phyloP scores from a whole-genome alignment of 2,797 vertebrate species.

The Orientallactaga sibirica region DNA sequence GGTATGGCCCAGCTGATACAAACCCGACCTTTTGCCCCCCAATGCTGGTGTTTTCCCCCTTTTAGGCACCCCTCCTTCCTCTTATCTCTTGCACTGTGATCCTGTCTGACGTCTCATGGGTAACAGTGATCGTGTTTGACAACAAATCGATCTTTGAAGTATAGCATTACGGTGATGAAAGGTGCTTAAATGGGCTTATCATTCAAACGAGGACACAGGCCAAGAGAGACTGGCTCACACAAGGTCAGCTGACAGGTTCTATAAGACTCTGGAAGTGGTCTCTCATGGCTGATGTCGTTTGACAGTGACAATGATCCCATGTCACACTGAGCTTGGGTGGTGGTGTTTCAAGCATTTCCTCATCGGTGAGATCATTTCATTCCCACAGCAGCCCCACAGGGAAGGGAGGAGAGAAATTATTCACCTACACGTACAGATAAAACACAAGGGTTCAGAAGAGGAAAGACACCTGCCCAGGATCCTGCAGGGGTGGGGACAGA shows the following conservation, averaged over 20 bases:
- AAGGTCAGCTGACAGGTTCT: conserved; percentile 71
- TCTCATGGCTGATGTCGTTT: conserved; percentile 38
- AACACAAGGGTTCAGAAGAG: not conserved
- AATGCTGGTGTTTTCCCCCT: not conserved
- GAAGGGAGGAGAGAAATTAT: not conserved
- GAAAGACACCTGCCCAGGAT: not conserved
- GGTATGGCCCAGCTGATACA: not conserved
- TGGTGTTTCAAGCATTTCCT: conserved; percentile 39
- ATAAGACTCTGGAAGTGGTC: not conserved
- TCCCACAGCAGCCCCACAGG: not conserved
- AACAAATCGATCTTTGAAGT: conserved; percentile 70
- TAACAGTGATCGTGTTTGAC: conserved; percentile 66
- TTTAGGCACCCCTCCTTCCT: not conserved
- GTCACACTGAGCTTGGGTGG: not conserved
- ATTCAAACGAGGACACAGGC: conserved; percentile 59
- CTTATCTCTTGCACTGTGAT: conserved; percentile 3
- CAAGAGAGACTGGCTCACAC: not conserved
- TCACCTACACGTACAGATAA: not conserved
- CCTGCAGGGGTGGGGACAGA: not conserved
- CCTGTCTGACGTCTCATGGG: conserved; percentile 5
- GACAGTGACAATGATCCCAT: conserved; percentile 48
- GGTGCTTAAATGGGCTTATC: conserved; percentile 41
- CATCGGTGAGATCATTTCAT: conserved; percentile 65
- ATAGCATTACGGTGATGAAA: conserved; percentile 68
- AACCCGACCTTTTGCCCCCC: not conserved